Percentiles rank a stretch among this genome's conserved stretches.
Evolutionary conservation across 1,140 invertebrate species (phyloP).

Genomic region (Saccostrea echinata): DNA sequence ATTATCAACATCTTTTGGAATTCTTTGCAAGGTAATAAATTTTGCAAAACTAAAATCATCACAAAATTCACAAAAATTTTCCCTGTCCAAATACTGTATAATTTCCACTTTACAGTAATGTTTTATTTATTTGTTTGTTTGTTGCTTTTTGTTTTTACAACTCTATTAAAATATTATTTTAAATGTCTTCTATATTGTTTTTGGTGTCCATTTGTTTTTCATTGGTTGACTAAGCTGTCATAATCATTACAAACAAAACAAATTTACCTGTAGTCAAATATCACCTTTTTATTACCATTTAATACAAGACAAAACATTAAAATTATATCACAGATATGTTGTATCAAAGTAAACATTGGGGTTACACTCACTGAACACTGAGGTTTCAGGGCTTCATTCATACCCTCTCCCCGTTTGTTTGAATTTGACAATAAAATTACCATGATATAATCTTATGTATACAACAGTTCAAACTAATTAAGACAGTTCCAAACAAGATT

Average conservation of each 20-base stretch:
- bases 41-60: no score
- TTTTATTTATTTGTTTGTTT: background rate
- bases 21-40: no score
- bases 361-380: constrained; percentile 5
- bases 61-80: no score
- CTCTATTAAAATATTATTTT: background rate
- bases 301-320: constrained; percentile 37
- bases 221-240: background rate
- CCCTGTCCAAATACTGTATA: no score
- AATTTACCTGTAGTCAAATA: background rate
- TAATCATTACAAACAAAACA: constrained; percentile 2
- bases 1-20: no score
- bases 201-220: background rate
- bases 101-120: background rate
- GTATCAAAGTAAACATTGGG: constrained; percentile 21
- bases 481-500: constrained; percentile 37
- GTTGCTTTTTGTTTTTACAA: background rate
- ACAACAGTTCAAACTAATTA: constrained; percentile 33
- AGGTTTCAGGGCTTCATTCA: background rate
- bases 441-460: constrained; percentile 39
- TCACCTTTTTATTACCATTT: background rate
- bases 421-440: constrained; percentile 38
- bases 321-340: constrained; percentile 21
- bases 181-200: background rate
- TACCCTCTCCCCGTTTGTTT: background rate